phyloP scores from a whole-genome alignment of 2,797 vertebrate species.

The Leptoclinus maculatus region DNA sequence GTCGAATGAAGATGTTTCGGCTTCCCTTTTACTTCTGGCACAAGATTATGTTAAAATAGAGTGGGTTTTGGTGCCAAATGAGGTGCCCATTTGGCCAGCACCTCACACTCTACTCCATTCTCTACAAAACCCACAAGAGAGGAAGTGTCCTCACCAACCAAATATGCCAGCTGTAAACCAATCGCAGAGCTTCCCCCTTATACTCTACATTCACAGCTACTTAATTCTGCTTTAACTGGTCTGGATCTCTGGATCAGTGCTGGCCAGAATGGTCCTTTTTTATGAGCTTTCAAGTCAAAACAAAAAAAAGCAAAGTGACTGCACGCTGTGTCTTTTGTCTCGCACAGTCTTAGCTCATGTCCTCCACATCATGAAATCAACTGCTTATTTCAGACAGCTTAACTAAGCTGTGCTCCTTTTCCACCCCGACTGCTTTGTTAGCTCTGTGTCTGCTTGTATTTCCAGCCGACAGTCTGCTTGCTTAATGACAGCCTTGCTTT shows the following conservation, averaged over 20 bases:
- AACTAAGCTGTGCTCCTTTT: slow-evolving; percentile 51
- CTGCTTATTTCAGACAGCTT: slow-evolving; percentile 60
- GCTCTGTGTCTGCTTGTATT: slow-evolving; percentile 62
- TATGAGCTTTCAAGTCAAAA: slow-evolving; percentile 50
- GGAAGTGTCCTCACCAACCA: slow-evolving; percentile 72
- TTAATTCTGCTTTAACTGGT: slow-evolving; percentile 44
- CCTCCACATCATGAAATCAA: slow-evolving; percentile 49
- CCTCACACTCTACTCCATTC: slow-evolving; percentile 28
- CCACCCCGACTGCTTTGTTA: slow-evolving; percentile 53
- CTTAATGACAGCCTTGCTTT: slow-evolving; percentile 78
- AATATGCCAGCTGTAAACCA: slow-evolving; percentile 75
- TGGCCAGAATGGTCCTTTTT: slow-evolving; percentile 36
- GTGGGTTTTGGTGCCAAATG: slow-evolving; percentile 49
- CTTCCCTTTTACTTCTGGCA: slow-evolving; percentile 51
- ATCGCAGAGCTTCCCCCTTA: slow-evolving; percentile 28
- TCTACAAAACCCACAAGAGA: slow-evolving; percentile 33
- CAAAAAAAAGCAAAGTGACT: slow-evolving; percentile 52
- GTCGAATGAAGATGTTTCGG: slow-evolving; percentile 50
- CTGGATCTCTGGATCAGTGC: slow-evolving; percentile 16
- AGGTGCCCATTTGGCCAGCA: slow-evolving; percentile 62
- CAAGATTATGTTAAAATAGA: slow-evolving; percentile 35
- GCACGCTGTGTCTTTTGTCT: slow-evolving; percentile 16
- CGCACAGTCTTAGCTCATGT: slow-evolving; percentile 35
- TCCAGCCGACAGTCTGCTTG: slow-evolving; percentile 63
- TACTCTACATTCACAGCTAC: slow-evolving; percentile 17